Evolutionary conservation across 1,140 invertebrate genomes (phyloP).

Genomic region (Drosophila varians): DNA sequence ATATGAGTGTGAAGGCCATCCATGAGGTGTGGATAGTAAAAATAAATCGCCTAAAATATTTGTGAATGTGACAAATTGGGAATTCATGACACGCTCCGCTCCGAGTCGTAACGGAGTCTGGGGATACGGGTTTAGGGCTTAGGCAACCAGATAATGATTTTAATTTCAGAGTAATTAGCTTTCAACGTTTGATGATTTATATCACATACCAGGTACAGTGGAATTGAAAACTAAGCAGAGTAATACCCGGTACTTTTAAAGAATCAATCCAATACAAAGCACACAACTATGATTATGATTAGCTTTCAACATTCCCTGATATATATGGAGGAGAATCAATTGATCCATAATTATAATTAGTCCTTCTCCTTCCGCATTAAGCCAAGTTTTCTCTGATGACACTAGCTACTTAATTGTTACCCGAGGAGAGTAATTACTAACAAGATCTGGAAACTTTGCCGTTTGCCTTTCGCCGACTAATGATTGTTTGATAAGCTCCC

Average conservation of each 20-base stretch:
- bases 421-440: conserved; percentile 36
- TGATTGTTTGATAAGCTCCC: conserved; percentile 71
- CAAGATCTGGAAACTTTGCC: conserved; percentile 56
- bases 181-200: too few species aligned
- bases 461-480: conserved; percentile 53
- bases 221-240: too few species aligned
- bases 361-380: not conserved
- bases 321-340: too few species aligned
- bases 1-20: conserved; percentile 21
- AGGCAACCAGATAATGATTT: not conserved
- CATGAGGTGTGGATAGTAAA: conserved; percentile 22
- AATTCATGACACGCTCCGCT: not conserved
- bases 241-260: too few species aligned
- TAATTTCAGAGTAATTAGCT: conserved; percentile 8
- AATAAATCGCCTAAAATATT: conserved; percentile 15
- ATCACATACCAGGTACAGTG: too few species aligned
- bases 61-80: conserved; percentile 31
- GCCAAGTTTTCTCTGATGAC: conserved; percentile 31
- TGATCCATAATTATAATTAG: not conserved
- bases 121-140: not conserved
- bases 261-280: too few species aligned
- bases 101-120: not conserved
- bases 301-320: too few species aligned
- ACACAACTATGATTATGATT: too few species aligned
- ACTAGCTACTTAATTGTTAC: conserved; percentile 14